These are phyloP conservation scores for Drosophila orena DNA, from an alignment of 1,140 invertebrate genomes.

Conservation along the genomic window DNA sequence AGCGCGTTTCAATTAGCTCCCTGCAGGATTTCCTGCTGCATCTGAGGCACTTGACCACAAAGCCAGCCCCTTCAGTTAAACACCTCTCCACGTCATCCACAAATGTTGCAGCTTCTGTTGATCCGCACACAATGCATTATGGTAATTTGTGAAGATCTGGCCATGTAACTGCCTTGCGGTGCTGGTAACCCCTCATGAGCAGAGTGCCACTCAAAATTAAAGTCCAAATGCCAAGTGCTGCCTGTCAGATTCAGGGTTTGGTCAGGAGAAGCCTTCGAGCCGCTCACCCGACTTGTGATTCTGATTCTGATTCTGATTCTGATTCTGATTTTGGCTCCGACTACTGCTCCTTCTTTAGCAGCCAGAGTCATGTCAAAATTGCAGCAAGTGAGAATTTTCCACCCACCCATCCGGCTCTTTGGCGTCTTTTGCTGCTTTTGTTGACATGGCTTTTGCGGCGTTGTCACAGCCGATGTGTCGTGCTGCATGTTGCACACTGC, in stretches of 20 bases:
- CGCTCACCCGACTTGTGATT: slow-evolving; percentile 8
- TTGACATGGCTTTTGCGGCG: slow-evolving; percentile 76
- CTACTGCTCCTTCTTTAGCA: background rate
- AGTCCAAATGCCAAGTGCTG: slow-evolving; percentile 58
- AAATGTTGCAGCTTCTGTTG: slow-evolving; percentile 45
- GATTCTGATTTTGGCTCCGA: background rate
- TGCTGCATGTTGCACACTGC: slow-evolving; percentile 59
- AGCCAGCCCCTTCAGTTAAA: slow-evolving; percentile 2
- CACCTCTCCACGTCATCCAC: slow-evolving; percentile 39
- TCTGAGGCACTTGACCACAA: slow-evolving; percentile 20
- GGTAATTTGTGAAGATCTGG: slow-evolving; percentile 40
- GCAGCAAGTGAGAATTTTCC: slow-evolving; percentile 41
- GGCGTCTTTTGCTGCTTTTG: slow-evolving; percentile 64
- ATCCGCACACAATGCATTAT: slow-evolving; percentile 43
- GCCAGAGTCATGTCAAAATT: slow-evolving; percentile 36
- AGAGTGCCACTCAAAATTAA: slow-evolving; percentile 60
- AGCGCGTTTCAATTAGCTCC: background rate
- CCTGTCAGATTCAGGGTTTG: slow-evolving; percentile 56
- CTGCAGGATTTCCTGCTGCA: slow-evolving; percentile 3
- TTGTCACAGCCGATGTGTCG: slow-evolving; percentile 78
- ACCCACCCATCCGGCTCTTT: slow-evolving; percentile 34
- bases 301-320: background rate
- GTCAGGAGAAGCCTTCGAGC: slow-evolving; percentile 29
- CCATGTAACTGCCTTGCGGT: slow-evolving; percentile 21
- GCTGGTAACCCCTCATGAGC: slow-evolving; percentile 28